phyloP scores from a whole-genome alignment of 2,797 vertebrate genomes.

The Selene dorsalis region DNA sequence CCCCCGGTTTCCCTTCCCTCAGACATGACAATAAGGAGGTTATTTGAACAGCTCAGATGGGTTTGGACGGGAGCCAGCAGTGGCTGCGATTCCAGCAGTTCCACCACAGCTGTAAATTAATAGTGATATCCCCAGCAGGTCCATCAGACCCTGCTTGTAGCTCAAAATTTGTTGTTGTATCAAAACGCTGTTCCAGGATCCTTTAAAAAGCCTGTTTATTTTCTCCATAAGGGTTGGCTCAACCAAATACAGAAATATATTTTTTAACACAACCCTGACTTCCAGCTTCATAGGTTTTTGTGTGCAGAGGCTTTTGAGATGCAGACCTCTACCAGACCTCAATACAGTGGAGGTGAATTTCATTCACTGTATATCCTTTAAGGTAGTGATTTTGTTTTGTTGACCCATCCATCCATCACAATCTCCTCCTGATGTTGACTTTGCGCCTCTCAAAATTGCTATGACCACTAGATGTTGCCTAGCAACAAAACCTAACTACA shows the following conservation, averaged over 20 bases:
- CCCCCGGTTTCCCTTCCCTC: constrained; percentile 17
- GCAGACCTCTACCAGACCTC: not conserved
- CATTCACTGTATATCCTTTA: not conserved
- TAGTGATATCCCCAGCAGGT: not conserved
- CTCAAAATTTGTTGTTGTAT: constrained; percentile 1
- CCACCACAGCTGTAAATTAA: constrained; percentile 39
- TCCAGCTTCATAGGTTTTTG: not conserved
- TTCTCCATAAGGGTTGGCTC: not conserved
- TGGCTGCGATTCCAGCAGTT: constrained; percentile 18
- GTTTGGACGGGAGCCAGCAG: constrained; percentile 27
- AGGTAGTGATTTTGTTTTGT: not conserved
- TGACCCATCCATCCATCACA: too few species aligned
- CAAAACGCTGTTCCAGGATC: not conserved
- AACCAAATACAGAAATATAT: not conserved
- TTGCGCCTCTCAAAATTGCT: too few species aligned
- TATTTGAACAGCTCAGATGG: constrained; percentile 43
- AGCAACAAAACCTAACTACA: too few species aligned
- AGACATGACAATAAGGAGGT: constrained; percentile 53
- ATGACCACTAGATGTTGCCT: too few species aligned
- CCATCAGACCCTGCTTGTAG: constrained; percentile 6
- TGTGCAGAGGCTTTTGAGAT: not conserved
- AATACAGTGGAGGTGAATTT: not conserved
- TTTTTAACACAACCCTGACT: not conserved
- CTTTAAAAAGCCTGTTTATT: not conserved
- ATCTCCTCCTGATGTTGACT: too few species aligned